Evolutionary conservation across 2,113 vertebrate species (phyloP).

Genomic region (Charadrius vociferus): DNA sequence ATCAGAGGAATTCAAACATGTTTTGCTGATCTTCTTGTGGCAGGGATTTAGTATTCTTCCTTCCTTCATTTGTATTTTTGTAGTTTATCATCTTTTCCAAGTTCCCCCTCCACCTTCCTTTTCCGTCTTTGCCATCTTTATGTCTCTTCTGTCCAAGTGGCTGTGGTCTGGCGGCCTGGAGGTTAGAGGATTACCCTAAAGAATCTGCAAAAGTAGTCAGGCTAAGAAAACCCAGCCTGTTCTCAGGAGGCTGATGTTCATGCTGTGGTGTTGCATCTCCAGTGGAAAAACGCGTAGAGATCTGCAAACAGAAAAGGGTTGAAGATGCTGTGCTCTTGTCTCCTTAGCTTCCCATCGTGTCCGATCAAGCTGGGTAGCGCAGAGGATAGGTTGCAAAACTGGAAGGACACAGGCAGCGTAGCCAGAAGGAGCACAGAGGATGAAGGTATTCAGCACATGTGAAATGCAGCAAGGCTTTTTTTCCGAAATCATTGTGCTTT

Average conservation of each 20-base stretch:
- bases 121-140: neutral
- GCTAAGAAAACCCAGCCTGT: neutral
- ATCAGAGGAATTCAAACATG: neutral
- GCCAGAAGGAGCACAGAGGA: neutral
- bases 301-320: neutral
- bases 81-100: neutral
- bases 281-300: rapidly evolving
- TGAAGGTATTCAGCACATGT: neutral
- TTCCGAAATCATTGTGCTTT: too few relatives aligned
- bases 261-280: neutral
- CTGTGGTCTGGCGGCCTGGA: neutral
- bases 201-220: neutral
- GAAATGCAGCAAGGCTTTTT: too few relatives aligned
- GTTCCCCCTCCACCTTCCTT: neutral
- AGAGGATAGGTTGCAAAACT: neutral
- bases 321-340: neutral
- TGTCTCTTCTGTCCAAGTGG: neutral
- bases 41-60: neutral
- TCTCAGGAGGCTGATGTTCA: neutral
- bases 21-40: neutral
- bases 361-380: neutral
- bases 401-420: neutral
- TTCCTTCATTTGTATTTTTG: neutral
- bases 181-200: neutral
- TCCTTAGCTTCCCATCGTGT: neutral